Base-by-base conservation (phyloP, 2,797 vertebrate genomes). In the Aeoliscus strigatus region DNA sequence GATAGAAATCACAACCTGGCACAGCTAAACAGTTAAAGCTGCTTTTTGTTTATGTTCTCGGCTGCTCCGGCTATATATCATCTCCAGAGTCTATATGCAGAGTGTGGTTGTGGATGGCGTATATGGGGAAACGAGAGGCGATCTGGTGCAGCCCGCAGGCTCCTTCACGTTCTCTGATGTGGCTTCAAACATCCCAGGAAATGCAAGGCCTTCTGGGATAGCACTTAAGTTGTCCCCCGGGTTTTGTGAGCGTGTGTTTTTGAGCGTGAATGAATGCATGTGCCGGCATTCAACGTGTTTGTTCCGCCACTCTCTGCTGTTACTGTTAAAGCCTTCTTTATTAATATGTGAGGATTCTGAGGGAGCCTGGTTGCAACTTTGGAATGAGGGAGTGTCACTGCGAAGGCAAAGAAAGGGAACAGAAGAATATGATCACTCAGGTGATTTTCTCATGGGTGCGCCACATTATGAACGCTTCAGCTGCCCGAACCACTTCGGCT, bases 101-200 rank as follows among this genome's bases (percentile, higher is more conserved):
- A 54, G 59, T 78, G 79, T 36, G 81, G 75, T 75, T 59, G 60
- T 51, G 62, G 71, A 77, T 51, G 45, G 68, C 77, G 75, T 46
- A 64, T 66, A 66, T 41, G 28, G 62, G 73, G 77, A 79, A 84
- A 82, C 73, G 68, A 82, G 69, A 79, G 66, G 73, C 78, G 80
- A 70, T 83, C 70, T 74, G 66, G 45, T 73, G 72, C 73, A 73
- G 70, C 70, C 79, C 72, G 77, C 68, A 77, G 76, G 65, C 73
- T 77, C 74, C 63, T 63, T 75, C 44, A n/a, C 41, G 39, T 47
- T 36, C 75, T 83, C 70, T 84, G 81, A 87, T 82, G 83, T 87
- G 85, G 82, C 75, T 77, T 64, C 32, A 44, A 67, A 68, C 70
- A 80, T 80, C 75, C 78, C 49, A 36, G 56, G 70, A 74, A 83